These are phyloP conservation scores for Drosophila sordidapex DNA, from an alignment of 2,888 invertebrate species.

Conservation along the genomic window DNA sequence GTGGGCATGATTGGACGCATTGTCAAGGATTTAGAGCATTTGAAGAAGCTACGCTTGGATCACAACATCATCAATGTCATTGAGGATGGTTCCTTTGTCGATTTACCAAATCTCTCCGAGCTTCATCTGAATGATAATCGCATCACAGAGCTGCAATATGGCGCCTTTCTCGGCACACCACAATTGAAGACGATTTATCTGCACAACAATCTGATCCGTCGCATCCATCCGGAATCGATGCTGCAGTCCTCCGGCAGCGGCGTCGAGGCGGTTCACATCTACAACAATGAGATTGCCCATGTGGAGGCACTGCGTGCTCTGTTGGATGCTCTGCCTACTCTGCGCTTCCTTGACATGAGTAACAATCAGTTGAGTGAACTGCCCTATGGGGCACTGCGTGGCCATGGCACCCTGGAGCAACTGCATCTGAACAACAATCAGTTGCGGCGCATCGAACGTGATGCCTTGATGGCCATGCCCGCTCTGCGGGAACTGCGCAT, in stretches of 20 bases:
- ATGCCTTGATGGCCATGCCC: constrained; percentile 93
- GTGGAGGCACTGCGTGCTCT: constrained; percentile 91
- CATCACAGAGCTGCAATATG: constrained; percentile 91
- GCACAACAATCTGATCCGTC: constrained; percentile 90
- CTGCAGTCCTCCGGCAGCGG: constrained; percentile 90
- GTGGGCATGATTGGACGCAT: constrained; percentile 93
- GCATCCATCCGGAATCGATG: constrained; percentile 93
- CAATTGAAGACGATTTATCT: constrained; percentile 90
- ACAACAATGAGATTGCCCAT: constrained; percentile 91
- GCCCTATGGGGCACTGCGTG: constrained; percentile 91
- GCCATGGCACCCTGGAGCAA: constrained; percentile 92
- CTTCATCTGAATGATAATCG: constrained; percentile 90
- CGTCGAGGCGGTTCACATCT: constrained; percentile 91
- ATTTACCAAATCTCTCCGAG: constrained; percentile 89
- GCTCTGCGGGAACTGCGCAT: constrained; percentile 92
- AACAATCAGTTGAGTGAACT: constrained; percentile 91
- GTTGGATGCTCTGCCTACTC: constrained; percentile 90
- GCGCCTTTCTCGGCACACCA: constrained; percentile 92
- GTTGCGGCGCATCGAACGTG: constrained; percentile 90
- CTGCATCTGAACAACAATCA: constrained; percentile 92
- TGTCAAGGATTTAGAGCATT: constrained; percentile 90
- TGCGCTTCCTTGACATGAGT: constrained; percentile 92
- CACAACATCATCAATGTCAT: constrained; percentile 90
- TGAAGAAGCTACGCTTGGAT: constrained; percentile 90
- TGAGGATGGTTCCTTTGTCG: constrained; percentile 92